Evolutionary conservation across 2,797 vertebrate species (phyloP), one percentile per base, ranked within the genome.

Genomic region (Ctenochaetus hawaiiensis): DNA sequence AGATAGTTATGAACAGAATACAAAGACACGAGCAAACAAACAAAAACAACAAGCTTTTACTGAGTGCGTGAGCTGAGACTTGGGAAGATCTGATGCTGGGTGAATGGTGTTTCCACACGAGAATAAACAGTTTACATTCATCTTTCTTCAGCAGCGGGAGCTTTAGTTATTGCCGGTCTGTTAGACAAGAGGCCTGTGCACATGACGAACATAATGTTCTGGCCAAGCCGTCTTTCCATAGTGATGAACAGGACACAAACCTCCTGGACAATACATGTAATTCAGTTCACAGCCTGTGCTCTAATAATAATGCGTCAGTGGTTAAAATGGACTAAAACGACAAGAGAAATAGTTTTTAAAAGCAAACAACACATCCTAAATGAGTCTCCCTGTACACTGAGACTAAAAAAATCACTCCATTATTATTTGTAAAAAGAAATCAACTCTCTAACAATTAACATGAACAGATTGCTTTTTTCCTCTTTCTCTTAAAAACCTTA

Each of bases 151-250:
- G 63, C 13, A 58, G 76, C 39, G 67, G 49, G 77, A 87, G 83
- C 67, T 34, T 66, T 48, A 52, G 71, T 90, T 92, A 90, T 91
- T 92, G 89, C 87, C 70, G 3, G 64, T 80, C 74, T 75, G 47
- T 80, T 41, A 26, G 59, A 80, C 71, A 57, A 23, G 45, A 72
- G 43, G 47, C 30, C 2, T 23, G 39, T 48, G 61, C 64, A 68
- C 61, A 43, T 51, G 17, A 57, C 48, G 54, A 79, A 75, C 18
- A 60, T 64, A 49, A 63, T 49, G 22, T 72, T 65, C 66, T 47
- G 22, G 67, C 26, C 16, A 67, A 84, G 52, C 48, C 41, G 52
- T 65, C 37, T 59, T 65, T 18, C 5, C 5, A 45, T 5, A 3
- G 47, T 53, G 6, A 51, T 22, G 13, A 64, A 48, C 34, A 49